phyloP scores from a whole-genome alignment of 2,888 invertebrate species.

The Callinectes sapidus region DNA sequence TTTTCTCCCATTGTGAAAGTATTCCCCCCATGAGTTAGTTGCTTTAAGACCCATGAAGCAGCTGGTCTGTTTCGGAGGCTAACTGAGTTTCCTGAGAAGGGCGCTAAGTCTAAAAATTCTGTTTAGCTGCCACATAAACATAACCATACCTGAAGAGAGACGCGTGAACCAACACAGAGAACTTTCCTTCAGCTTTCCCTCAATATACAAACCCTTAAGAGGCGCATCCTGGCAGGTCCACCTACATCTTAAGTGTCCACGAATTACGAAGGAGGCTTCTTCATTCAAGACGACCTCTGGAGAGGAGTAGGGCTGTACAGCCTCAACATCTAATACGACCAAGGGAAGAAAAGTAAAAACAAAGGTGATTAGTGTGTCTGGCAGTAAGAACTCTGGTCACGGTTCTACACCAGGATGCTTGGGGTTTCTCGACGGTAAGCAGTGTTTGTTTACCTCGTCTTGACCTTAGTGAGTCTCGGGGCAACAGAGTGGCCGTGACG shows the following conservation, averaged over 20 bases:
- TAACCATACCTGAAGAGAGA: constrained; percentile 64
- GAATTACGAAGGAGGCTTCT: constrained; percentile 55
- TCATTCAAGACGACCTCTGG: constrained; percentile 66
- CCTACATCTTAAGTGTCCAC: constrained; percentile 63
- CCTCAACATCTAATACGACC: constrained; percentile 72
- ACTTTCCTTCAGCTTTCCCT: constrained; percentile 58
- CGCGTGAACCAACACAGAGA: constrained; percentile 58
- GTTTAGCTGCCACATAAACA: constrained; percentile 27
- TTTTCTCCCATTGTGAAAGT: background rate
- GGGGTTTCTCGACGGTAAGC: constrained; percentile 51
- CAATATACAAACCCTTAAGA: constrained; percentile 57
- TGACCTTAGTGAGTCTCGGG: background rate
- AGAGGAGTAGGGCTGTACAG: constrained; percentile 71
- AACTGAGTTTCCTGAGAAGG: constrained; percentile 65
- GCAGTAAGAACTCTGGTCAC: constrained; percentile 58
- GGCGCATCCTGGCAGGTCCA: constrained; percentile 53
- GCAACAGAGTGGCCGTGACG: background rate
- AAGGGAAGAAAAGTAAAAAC: constrained; percentile 72
- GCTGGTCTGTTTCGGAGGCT: constrained; percentile 62
- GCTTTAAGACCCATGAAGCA: constrained; percentile 53
- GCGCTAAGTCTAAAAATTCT: constrained; percentile 34
- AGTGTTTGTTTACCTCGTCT: constrained; percentile 11
- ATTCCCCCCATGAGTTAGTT: background rate
- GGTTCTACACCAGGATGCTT: constrained; percentile 68
- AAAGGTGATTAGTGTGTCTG: constrained; percentile 66